Evolutionary conservation across 2,888 invertebrate genomes (phyloP), one percentile per base, ranked within the genome.

Genomic region (Aleiodes alternator): DNA sequence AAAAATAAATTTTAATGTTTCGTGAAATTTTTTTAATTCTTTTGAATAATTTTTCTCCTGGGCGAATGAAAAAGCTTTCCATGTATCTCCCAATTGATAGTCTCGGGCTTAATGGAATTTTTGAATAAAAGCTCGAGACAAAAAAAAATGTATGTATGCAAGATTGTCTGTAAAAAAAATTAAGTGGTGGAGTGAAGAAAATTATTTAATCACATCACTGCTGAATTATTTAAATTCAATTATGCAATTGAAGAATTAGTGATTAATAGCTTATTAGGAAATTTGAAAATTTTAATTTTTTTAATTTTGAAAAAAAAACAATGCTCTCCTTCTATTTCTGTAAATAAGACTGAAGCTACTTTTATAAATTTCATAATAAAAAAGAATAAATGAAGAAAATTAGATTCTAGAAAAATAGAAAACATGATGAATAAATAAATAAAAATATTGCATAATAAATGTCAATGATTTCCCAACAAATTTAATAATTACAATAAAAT

Each of bases 261-360:
- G 8, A 29, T 31, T 34, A 3, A n/a, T 59, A 61, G 43, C 14
- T 38, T 61, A 14, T 9, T 16, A 38, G 11, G 6, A 38, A 14
- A 50, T 66, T 50, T 48, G 1, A 23, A 48, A 53, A 4, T 9
- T 5, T 48, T 48, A 8, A 64, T 48, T 23, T 1, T 1, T 64
- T 51, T 29, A 68, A 50, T 61, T 64, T 70, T 73, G 14, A 57
- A 48, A 14, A 43, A 50, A 61, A 72, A 69, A 73, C 43, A 38
- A 70, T 14, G 64, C 73, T 57, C 57, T 76, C 53, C 23, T 29
- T 61, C 75, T 43, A 64, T 69, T 75, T 69, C 75, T 83, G 82
- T 80, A 80, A 76, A 85, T 84, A 85, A 84, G 85, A 85, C 85
- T 84, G 85, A 85, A 73, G 16, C 57, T 53, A 34, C 29, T 16